Evolutionary conservation across 2,888 invertebrate species (phyloP).

Genomic region (Cephus pygmeus): DNA sequence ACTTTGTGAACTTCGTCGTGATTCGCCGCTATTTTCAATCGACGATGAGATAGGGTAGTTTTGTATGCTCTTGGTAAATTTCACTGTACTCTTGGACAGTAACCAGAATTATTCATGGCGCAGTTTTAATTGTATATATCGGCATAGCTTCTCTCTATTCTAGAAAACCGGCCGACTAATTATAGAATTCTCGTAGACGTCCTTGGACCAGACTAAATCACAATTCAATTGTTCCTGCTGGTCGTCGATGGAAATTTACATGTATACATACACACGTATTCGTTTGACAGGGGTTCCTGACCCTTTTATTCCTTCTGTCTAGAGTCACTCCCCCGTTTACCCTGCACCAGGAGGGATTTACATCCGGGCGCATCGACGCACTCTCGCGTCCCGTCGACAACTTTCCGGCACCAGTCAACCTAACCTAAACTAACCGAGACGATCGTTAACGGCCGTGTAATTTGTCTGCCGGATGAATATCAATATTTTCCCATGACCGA

Average conservation of each 20-base stretch:
- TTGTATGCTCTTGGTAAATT: not conserved
- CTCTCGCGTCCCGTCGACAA: not conserved
- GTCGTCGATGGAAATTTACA: not conserved
- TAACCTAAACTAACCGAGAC: not conserved
- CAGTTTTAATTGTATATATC: not conserved
- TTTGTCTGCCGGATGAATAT: not conserved
- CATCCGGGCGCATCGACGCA: not conserved
- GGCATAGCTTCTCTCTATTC: not conserved
- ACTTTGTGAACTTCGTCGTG: not conserved
- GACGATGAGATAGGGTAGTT: not conserved
- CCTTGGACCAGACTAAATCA: not conserved
- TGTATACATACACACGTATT: not conserved
- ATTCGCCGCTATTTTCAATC: not conserved
- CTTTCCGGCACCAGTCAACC: not conserved
- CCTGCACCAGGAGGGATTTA: not conserved
- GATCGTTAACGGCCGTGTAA: conserved; percentile 2
- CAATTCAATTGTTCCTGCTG: not conserved
- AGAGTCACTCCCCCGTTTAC: not conserved
- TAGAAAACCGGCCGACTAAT: not conserved
- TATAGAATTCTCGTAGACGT: not conserved
- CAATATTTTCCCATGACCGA: not conserved
- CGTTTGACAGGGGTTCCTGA: not conserved
- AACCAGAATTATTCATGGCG: not conserved
- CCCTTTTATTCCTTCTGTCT: not conserved
- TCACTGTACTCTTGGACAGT: not conserved